These are phyloP conservation scores for Monodelphis domestica DNA, from an alignment of 2,797 vertebrate species.

Conservation along the genomic window DNA sequence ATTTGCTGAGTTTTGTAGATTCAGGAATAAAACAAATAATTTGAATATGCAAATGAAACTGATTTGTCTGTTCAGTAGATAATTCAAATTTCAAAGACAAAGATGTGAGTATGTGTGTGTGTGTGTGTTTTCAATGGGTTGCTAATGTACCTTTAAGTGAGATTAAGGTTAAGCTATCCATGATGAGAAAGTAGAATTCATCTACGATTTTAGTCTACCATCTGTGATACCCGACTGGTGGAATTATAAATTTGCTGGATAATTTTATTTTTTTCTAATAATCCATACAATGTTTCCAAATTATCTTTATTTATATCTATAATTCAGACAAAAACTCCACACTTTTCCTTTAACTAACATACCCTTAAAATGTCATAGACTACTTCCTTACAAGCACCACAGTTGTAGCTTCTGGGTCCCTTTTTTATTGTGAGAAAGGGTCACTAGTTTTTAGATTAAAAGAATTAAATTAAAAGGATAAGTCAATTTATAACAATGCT, in stretches of 20 bases:
- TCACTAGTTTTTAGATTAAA: neutral
- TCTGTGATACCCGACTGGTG: slow-evolving; percentile 56
- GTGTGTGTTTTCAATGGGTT: neutral
- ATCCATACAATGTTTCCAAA: neutral
- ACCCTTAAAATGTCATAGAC: neutral
- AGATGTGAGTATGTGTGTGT: neutral
- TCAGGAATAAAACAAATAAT: slow-evolving; percentile 39
- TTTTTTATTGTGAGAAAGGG: neutral
- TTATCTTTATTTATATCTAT: neutral
- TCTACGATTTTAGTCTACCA: slow-evolving; percentile 66
- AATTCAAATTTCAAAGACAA: neutral
- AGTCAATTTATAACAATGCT: neutral
- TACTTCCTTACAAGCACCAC: neutral
- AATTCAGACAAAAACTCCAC: neutral
- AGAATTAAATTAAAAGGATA: neutral
- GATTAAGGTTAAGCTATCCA: slow-evolving; percentile 52
- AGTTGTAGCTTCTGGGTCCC: neutral
- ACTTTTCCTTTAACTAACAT: neutral
- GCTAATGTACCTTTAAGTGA: slow-evolving; percentile 31
- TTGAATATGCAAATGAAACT: slow-evolving; percentile 45
- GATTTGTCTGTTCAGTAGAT: neutral
- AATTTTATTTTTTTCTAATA: neutral
- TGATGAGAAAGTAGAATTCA: slow-evolving; percentile 55
- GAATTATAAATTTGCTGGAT: slow-evolving; percentile 55
- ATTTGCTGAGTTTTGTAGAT: neutral